Base-by-base conservation (phyloP, 2,113 vertebrate species). In the Plecturocebus donacophilus region DNA sequence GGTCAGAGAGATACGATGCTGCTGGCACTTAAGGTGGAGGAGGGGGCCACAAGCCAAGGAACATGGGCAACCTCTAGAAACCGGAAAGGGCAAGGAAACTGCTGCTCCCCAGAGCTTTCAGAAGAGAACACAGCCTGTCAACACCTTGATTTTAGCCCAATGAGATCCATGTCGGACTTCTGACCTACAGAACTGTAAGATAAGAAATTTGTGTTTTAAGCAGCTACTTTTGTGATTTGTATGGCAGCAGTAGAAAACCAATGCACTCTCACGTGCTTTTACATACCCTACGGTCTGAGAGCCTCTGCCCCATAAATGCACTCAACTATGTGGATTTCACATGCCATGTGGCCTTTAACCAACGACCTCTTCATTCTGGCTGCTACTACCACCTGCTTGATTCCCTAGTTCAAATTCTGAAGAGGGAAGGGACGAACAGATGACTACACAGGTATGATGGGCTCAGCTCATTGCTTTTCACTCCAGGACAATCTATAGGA, bases 1-100 rank as follows among this genome's bases (percentile, higher is more conserved):
- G 42, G 25, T 40, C 70, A 2, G n/a, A 32, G 38, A 75, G n/a
- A 70, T 4, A n/a, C 0, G 1, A 0, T 8, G 10, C 5, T 23
- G 21, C 70, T 61, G 87, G 76, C 87, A 91, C 45, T 45, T n/a
- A 25, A 81, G 49, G 40, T 6, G 3, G 58, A 64, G 2, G 32
- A 35, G 49, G 45, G 56, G 14, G 40, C 64, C 54, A 30, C 40
- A 35, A 54, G 73, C 79, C 6, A 1, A 58, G 42, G 73, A 71
- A 70, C 11, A 4, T 4, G 7, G 45, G 54, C 64, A 4, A 38
- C 85, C 35, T 52, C 38, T 14, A n/a, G 47, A 52, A 56, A 38
- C 16, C 3, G 85, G 35, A 80, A 25, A 45, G 52, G 90, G 47
- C 42, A 27, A 54, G 8, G 45, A 35, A 79, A 61, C 4, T 2